phyloP scores from a whole-genome alignment of 2,888 invertebrate genomes.

The Harpalus rubripes region DNA sequence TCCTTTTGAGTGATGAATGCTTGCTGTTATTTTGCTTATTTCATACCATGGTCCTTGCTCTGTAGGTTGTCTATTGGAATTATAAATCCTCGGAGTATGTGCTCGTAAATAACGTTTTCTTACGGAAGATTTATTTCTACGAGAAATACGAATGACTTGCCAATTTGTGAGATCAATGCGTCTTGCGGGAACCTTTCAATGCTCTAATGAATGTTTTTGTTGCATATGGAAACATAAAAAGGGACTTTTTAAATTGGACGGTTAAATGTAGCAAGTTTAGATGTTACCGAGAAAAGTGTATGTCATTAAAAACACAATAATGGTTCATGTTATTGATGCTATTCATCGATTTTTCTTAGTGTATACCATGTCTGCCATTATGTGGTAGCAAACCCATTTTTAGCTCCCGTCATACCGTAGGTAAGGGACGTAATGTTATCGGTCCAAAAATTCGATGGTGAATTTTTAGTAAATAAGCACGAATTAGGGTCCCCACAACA shows the following conservation, averaged over 20 bases:
- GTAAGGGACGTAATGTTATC: too few species aligned
- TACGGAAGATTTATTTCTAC: slow-evolving; percentile 19
- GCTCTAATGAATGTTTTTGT: slow-evolving; percentile 6
- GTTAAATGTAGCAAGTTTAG: neutral
- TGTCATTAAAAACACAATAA: neutral
- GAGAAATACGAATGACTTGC: slow-evolving; percentile 32
- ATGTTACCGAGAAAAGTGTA: neutral
- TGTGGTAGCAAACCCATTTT: too few species aligned
- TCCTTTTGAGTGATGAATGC: neutral
- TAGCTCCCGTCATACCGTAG: too few species aligned
- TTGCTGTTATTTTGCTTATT: slow-evolving; percentile 40
- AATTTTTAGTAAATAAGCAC: too few species aligned
- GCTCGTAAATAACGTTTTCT: slow-evolving; percentile 38
- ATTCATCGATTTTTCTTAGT: too few species aligned
- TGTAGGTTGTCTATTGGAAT: slow-evolving; percentile 40
- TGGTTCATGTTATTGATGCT: too few species aligned
- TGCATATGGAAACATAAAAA: neutral
- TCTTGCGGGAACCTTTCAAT: neutral
- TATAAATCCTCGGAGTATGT: slow-evolving; percentile 25
- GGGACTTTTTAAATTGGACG: neutral
- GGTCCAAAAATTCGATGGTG: too few species aligned
- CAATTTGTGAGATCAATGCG: slow-evolving; percentile 33
- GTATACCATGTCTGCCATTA: too few species aligned
- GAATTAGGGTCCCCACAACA: too few species aligned
- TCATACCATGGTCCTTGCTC: slow-evolving; percentile 17